Evolutionary conservation across 2,113 vertebrate genomes (phyloP), one percentile per base, ranked within the genome.

Genomic region (Bos indicus): DNA sequence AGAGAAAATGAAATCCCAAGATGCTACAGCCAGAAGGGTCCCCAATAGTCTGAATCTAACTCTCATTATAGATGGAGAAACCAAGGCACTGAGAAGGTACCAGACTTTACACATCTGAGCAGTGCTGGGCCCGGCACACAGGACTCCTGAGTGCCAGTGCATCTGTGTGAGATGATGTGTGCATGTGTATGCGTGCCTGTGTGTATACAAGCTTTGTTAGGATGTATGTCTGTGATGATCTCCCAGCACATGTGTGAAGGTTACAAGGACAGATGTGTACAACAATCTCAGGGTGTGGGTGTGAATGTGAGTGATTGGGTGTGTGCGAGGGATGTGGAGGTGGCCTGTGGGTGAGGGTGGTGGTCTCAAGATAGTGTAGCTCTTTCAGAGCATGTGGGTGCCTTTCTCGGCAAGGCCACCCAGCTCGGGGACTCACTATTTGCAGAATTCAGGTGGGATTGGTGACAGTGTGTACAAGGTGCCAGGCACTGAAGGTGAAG

Each of bases 401-500:
- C 43, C n/a, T 67, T 33, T 59, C 59, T 94, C 40, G 9, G 51
- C 15, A 28, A 6, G 59, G 19, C 36, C n/a, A 16, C 43, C 43
- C 8, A 15, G 25, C 23, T 46, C 1, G 10, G n/a, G n/a, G 71
- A 77, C 19, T 21, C 59, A 36, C 1, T 26, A 26, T 15, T 3
- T 54, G 43, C 36, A 90, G 74, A 54, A 43, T 2, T 10, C n/a
- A 46, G 2, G 17, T 1, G 4, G 40, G 6, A 3, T 48, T 7
- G 25, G 28, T 43, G 67, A 40, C 40, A 17, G 17, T 15, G 14
- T 30, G 33, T 51, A 15, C 56, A 36, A 88, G 19, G 9, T 43
- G n/a, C 51, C 74, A 0, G 0, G 64, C 46, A 4, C 33, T 19
- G 52, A 80, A 5, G 26, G n/a, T 0, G 0, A 78, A 90, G 36